Percentiles rank a stretch among this genome's conserved stretches.
These are phyloP conservation scores for Scortum barcoo DNA, from an alignment of 2,113 vertebrate genomes.

Conservation along the genomic window DNA sequence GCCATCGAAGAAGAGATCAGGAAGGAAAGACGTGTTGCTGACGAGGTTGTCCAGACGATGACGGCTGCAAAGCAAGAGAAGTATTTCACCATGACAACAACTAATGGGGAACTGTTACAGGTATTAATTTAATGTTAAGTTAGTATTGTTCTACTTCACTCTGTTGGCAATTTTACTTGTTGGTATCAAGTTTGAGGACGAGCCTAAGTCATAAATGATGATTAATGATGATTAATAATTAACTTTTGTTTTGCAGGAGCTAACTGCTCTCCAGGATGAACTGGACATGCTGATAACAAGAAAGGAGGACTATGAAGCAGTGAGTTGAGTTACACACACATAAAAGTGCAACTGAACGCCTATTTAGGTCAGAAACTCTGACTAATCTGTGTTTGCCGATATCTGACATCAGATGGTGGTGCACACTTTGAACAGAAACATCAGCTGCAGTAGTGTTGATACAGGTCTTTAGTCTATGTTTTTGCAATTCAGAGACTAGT, in stretches of 20 bases:
- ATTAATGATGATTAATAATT: too few relatives aligned
- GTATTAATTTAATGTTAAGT: slow-evolving; percentile 68
- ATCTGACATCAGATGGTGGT: too few relatives aligned
- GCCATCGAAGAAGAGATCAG: slow-evolving; percentile 89
- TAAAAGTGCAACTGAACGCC: too few relatives aligned
- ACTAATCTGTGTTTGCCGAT: too few relatives aligned
- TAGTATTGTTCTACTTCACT: background rate
- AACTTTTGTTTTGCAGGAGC: slow-evolving; percentile 49
- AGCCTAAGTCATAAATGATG: too few relatives aligned
- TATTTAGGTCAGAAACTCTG: too few relatives aligned
- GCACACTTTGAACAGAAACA: too few relatives aligned
- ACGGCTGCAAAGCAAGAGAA: slow-evolving; percentile 88
- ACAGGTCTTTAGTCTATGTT: too few relatives aligned
- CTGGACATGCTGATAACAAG: slow-evolving; percentile 70
- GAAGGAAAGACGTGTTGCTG: slow-evolving; percentile 88
- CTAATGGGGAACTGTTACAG: slow-evolving; percentile 93
- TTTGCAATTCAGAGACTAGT: too few relatives aligned
- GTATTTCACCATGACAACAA: slow-evolving; percentile 89
- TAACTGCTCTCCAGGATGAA: slow-evolving; percentile 74
- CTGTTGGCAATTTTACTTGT: too few relatives aligned
- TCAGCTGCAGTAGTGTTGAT: too few relatives aligned
- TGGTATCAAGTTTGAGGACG: too few relatives aligned
- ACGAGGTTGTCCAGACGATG: slow-evolving; percentile 93
- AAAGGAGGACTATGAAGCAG: slow-evolving; percentile 73
- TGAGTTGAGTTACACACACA: slow-evolving; percentile 54